Percentiles rank a stretch among this genome's conserved stretches.
Conservation (phyloP, 2,888 invertebrate genomes). For the Teinopalpus imperialis region DNA sequence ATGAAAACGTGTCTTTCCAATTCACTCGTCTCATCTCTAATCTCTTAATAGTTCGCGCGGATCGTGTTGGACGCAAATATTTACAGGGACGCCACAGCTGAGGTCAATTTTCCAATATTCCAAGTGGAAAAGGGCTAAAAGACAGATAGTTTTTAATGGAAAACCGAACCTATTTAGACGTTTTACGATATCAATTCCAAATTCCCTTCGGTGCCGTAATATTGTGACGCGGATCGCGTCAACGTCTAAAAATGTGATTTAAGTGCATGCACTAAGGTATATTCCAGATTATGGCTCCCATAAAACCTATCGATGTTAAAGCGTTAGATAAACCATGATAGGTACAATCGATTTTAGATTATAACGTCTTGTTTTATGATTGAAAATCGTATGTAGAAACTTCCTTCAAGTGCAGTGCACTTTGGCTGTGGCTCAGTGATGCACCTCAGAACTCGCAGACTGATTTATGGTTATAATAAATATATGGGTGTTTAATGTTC, state of each 20-base stretch:
- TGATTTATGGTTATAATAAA: slow-evolving; percentile 79
- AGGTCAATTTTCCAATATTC: slow-evolving; percentile 68
- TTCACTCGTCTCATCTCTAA: slow-evolving; percentile 58
- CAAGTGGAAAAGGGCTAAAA: slow-evolving; percentile 42
- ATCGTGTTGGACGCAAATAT: slow-evolving; percentile 71
- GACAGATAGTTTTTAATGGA: slow-evolving; percentile 5
- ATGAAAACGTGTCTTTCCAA: slow-evolving; percentile 42
- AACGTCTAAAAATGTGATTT: slow-evolving; percentile 51
- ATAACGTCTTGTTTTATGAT: not conserved
- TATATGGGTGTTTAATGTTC: slow-evolving; percentile 76
- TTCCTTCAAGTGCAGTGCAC: slow-evolving; percentile 68
- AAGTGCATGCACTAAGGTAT: slow-evolving; percentile 46
- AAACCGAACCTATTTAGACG: slow-evolving; percentile 3
- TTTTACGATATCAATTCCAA: slow-evolving; percentile 28
- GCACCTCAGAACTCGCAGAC: slow-evolving; percentile 68
- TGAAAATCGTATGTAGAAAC: slow-evolving; percentile 29
- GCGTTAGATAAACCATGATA: slow-evolving; percentile 33
- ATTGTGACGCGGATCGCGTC: slow-evolving; percentile 40
- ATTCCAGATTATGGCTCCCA: slow-evolving; percentile 45
- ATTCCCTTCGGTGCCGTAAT: slow-evolving; percentile 42
- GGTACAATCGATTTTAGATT: not conserved
- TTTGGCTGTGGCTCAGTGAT: slow-evolving; percentile 62
- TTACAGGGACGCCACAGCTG: slow-evolving; percentile 71
- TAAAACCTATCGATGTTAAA: slow-evolving; percentile 34
- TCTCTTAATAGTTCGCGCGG: slow-evolving; percentile 65